Base-by-base conservation (phyloP, 2,113 vertebrate genomes). In the Aldabrachelys gigantea region DNA sequence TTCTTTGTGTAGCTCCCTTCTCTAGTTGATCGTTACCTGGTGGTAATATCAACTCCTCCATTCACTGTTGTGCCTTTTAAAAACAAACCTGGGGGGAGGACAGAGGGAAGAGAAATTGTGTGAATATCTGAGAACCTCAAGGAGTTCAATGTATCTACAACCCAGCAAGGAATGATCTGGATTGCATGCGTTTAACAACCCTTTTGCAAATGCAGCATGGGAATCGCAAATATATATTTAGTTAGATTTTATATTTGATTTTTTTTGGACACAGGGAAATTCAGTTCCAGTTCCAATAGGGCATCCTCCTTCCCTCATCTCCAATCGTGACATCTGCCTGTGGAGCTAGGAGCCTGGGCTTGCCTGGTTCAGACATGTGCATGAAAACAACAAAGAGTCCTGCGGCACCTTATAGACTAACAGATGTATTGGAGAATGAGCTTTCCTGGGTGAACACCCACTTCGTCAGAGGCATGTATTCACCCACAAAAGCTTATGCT, bases 21-120 rank as follows among this genome's bases (percentile, higher is more conserved):
- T 93, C 80, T 94, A 54, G 95, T 90, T 96, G 92, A 95, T 88
- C 95, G 96, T 86, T 92, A 94, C 82, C 52, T 65, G 96, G 93
- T 84, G 88, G 91, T 96, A 97, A 96, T 91, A 94, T 81, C 82
- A 65, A 47, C 50, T 95, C 86, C 93, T 93, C 31, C 82, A 87
- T 10, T 49, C 91, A 79, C 80, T 81, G n/a, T 21, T 19, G n/a
- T 87, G 80, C 85, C 59, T 90, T 80, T 56, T 82, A 94, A 89
- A 65, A 93, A 50, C 9, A 75, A 87, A 69, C 54, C n/a, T 92
- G 44, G 19, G 1, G 5, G 19, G 69, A n/a, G 3, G 10, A 22
- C 78, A 27, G 6, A 10, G 69, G 93, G 75, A 57, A 49, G 80
- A 86, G 79, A 91, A 90, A 91, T 76, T 88, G 87, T 50, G 80